Conservation (phyloP, 2,113 vertebrate species). For the Centropus bengalensis region DNA sequence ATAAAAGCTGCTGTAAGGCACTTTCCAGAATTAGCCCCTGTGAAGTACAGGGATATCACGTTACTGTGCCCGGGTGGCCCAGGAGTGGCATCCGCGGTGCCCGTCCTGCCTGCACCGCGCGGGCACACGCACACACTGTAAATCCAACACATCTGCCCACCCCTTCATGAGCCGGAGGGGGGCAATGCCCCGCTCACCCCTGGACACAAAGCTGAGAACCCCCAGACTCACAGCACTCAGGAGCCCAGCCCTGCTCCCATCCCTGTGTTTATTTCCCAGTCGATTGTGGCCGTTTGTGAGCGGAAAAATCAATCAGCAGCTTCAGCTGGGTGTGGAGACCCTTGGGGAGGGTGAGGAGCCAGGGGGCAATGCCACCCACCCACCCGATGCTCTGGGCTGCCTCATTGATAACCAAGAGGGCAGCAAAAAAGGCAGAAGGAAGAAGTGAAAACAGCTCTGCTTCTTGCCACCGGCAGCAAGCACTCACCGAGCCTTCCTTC, state of each 20-base stretch:
- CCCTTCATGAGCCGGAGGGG: not conserved
- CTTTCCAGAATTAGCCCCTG: constrained; percentile 27
- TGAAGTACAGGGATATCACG: not conserved
- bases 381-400: not conserved
- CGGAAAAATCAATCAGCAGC: constrained; percentile 31
- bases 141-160: not conserved
- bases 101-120: rapidly evolving
- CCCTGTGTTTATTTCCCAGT: not conserved
- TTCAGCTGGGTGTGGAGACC: not conserved
- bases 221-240: not conserved
- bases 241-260: not conserved
- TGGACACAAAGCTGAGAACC: not conserved
- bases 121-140: not conserved
- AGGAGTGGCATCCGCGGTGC: not conserved
- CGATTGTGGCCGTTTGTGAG: not conserved
- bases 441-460: constrained; percentile 20
- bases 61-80: not conserved
- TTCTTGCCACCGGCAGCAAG: not conserved
- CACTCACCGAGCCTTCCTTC: not conserved
- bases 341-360: not conserved
- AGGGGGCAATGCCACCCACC: not conserved
- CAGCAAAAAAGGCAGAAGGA: not conserved
- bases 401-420: not conserved
- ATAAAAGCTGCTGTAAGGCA: not conserved
- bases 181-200: rapidly evolving